Base-by-base conservation (phyloP, 1,140 invertebrate species). In the Leptopilina clavipes region DNA sequence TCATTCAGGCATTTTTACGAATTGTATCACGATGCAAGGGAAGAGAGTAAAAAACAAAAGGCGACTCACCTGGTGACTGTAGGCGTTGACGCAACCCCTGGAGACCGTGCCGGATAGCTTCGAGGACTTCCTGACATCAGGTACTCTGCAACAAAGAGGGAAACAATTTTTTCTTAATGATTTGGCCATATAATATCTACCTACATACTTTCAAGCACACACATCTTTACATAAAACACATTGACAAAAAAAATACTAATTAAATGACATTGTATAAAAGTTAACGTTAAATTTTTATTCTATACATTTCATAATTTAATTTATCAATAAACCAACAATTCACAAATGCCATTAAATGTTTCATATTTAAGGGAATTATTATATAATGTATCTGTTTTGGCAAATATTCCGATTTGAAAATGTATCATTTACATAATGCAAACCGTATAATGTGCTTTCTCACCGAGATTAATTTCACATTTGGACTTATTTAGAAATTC, bases 121-220 rank as follows among this genome's bases (percentile, higher is more conserved):
- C 90, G 83, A 75, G 91, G 90, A 84, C 90, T 92, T 81, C 91
- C 90, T 75, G 90, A 89, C 83, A 92, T 90, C 81, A 91, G 89
- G 86, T 91, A 91, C 83, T 92, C 91, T 91, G 90, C 19, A 91
- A 91, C 83, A 86, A 82, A 84, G 82, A 84, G 76, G 19, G 31
- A 72, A 74, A 65, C 59, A 22, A 65, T 65, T 65, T 65, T 65
- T 65, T 22, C 59, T 65, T 19, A 74, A 74, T 45, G 70, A 71
- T 0, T 37, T 43, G 71, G 59, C 59, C 59, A 65, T 12, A 31
- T 65, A 65, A 65, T 65, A 65, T 65, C 59, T 65, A 65, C 59
- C 31, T 65, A 65, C 59, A 65, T 65, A 22, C 59, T 65, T 37
- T 65, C 25, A 65, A 65, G 59, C 59, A 65, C 59, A 65, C 59